Conservation (phyloP, 1,140 invertebrate species). For the Diabrotica virgifera region DNA sequence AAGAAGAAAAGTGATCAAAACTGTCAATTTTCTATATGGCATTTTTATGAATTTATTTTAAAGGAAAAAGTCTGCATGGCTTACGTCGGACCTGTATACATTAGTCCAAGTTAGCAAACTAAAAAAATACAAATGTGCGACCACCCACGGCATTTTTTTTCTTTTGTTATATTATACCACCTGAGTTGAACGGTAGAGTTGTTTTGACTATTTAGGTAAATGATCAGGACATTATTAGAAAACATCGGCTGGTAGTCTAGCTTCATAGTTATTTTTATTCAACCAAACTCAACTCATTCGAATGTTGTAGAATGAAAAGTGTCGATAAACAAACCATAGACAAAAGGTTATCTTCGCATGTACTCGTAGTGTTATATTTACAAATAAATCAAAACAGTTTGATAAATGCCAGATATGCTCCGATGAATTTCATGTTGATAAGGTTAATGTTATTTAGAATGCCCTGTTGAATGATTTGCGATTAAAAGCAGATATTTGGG, state of each 20-base stretch:
- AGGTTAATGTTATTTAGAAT: not conserved
- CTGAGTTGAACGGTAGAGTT: too few species aligned
- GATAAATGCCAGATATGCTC: not conserved
- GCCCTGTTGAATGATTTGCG: not conserved
- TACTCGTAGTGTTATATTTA: conserved; percentile 3
- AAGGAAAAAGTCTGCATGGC: too few species aligned
- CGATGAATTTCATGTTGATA: not conserved
- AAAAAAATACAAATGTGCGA: too few species aligned
- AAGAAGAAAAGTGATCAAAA: too few species aligned
- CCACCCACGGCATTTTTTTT: too few species aligned
- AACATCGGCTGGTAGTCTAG: not conserved
- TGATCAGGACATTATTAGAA: not conserved
- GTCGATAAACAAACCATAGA: not conserved
- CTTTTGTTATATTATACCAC: too few species aligned
- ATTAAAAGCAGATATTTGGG: not conserved
- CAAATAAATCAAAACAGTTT: not conserved
- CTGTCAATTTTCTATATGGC: too few species aligned
- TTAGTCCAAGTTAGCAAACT: too few species aligned
- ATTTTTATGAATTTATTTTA: too few species aligned
- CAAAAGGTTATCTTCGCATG: not conserved
- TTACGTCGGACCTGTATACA: too few species aligned
- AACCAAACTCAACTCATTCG: not conserved
- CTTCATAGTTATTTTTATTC: not conserved
- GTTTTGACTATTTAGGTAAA: too few species aligned
- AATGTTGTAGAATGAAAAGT: not conserved